Evolutionary conservation across 2,888 invertebrate genomes (phyloP).

Genomic region (Plebejus anna): DNA sequence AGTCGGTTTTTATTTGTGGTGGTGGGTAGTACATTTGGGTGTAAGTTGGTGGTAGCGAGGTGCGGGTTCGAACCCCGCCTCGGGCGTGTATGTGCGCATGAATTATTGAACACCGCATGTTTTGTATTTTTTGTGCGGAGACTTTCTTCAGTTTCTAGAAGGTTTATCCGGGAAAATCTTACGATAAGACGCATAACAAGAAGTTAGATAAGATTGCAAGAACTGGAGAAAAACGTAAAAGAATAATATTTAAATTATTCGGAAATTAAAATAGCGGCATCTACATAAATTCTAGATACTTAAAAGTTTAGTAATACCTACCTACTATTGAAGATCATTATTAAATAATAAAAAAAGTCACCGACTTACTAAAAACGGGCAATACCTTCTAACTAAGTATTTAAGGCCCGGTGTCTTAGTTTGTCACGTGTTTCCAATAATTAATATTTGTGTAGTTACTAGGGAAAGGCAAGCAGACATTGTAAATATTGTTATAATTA

Average conservation of each 20-base stretch:
- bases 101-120: slow-evolving; percentile 42
- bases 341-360: too few relatives aligned
- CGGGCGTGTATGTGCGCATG: slow-evolving; percentile 48
- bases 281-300: too few relatives aligned
- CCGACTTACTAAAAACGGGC: too few relatives aligned
- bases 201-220: neutral
- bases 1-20: slow-evolving; percentile 33
- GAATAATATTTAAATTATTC: neutral
- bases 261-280: too few relatives aligned
- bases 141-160: slow-evolving; percentile 31
- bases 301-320: too few relatives aligned
- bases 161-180: slow-evolving; percentile 35
- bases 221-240: neutral
- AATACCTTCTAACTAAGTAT: too few relatives aligned
- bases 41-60: slow-evolving; percentile 45
- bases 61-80: slow-evolving; percentile 54
- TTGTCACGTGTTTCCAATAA: too few relatives aligned
- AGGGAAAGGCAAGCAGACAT: neutral
- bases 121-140: slow-evolving; percentile 34
- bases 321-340: too few relatives aligned
- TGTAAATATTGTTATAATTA: neutral
- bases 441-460: too few relatives aligned
- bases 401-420: too few relatives aligned
- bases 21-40: slow-evolving; percentile 35
- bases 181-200: neutral